phyloP scores from a whole-genome alignment of 2,113 vertebrate genomes.

The Platysteira castanea region DNA sequence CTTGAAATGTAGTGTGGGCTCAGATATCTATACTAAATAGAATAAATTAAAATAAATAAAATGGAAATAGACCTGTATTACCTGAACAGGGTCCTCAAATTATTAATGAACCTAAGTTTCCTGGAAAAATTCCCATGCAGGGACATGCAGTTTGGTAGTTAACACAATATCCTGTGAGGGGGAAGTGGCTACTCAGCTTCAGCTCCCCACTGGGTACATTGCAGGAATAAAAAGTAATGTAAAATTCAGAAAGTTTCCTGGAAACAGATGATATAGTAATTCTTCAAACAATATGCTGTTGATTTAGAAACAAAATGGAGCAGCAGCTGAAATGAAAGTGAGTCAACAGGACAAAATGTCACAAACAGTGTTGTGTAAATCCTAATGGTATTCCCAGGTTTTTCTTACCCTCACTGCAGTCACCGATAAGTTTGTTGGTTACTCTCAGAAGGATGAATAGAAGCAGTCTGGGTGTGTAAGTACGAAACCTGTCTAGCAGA shows the following conservation, averaged over 20 bases:
- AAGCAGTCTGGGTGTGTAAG: not conserved
- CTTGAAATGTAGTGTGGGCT: not conserved
- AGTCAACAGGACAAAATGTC: not conserved
- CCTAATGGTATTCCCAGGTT: slow-evolving; percentile 21
- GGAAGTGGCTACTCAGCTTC: not conserved
- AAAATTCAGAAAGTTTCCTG: slow-evolving; percentile 46
- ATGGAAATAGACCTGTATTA: not conserved
- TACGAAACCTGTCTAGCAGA: not conserved
- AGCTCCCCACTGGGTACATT: not conserved
- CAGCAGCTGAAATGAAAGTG: not conserved
- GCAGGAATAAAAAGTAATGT: slow-evolving; percentile 4
- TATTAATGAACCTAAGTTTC: not conserved
- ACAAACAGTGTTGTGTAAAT: not conserved
- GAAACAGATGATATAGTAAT: slow-evolving; percentile 41
- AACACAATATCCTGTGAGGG: not conserved
- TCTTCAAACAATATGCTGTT: slow-evolving; percentile 26
- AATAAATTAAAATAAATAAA: not conserved
- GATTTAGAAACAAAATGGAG: not conserved
- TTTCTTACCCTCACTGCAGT: not conserved
- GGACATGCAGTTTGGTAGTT: not conserved
- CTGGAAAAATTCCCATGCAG: not conserved
- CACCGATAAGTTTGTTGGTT: not conserved
- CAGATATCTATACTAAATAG: not conserved
- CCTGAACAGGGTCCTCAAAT: not conserved
- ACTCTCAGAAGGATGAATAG: not conserved